phyloP scores from a whole-genome alignment of 1,140 invertebrate species.

The Conopomorpha cramerella region DNA sequence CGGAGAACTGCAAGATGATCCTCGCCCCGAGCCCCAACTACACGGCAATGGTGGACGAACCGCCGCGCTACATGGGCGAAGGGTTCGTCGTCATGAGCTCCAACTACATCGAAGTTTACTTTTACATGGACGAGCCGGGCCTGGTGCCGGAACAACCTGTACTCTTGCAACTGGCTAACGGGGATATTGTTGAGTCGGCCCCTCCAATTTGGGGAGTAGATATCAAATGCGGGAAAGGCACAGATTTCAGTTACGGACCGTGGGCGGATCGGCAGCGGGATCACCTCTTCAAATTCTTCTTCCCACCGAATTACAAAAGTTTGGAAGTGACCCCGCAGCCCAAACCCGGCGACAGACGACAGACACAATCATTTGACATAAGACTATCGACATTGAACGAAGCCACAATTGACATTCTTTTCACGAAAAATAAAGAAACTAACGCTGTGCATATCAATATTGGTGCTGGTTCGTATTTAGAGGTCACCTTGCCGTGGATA shows the following conservation, averaged over 20 bases:
- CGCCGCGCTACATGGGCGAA: slow-evolving; percentile 96
- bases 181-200: slow-evolving; percentile 88
- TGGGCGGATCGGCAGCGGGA: slow-evolving; percentile 97
- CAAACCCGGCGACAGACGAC: slow-evolving; percentile 83
- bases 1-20: slow-evolving; percentile 94
- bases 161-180: slow-evolving; percentile 88
- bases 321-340: slow-evolving; percentile 77
- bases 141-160: slow-evolving; percentile 89
- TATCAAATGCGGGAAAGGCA: slow-evolving; percentile 95
- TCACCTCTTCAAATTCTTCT: slow-evolving; percentile 95
- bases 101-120: slow-evolving; percentile 93
- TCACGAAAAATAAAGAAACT: slow-evolving; percentile 95
- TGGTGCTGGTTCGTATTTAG: slow-evolving; percentile 90
- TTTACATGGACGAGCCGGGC: slow-evolving; percentile 94
- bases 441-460: slow-evolving; percentile 95
- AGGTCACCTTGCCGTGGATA: slow-evolving; percentile 94
- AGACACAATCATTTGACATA: slow-evolving; percentile 91
- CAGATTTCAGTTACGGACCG: slow-evolving; percentile 96
- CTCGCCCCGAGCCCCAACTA: slow-evolving; percentile 93
- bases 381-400: slow-evolving; percentile 88
- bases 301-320: slow-evolving; percentile 85
- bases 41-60: slow-evolving; percentile 90
- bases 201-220: slow-evolving; percentile 94
- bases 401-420: slow-evolving; percentile 93
- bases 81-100: slow-evolving; percentile 97